phyloP scores from a whole-genome alignment of 2,888 invertebrate species.

The Pollenia amentaria region DNA sequence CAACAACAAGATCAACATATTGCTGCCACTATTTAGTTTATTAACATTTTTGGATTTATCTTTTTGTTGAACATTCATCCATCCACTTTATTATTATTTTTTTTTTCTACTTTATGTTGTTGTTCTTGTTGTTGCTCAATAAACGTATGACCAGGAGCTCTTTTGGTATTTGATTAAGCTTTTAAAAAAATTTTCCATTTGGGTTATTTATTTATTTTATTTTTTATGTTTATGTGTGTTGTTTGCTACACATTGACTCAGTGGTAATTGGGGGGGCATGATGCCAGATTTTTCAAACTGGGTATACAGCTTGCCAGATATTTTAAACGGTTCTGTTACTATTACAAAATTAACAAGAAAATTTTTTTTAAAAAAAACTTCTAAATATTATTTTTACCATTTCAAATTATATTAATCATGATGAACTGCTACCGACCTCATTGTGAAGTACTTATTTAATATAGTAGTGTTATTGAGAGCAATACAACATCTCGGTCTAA shows the following conservation, averaged over 20 bases:
- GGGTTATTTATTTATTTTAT: constrained; percentile 38
- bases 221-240: not conserved
- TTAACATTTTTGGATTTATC: constrained; percentile 58
- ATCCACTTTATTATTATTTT: constrained; percentile 22
- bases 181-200: constrained; percentile 47
- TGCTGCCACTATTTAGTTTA: constrained; percentile 57
- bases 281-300: constrained; percentile 19
- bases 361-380: too few relatives aligned
- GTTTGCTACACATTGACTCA: constrained; percentile 13
- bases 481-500: too few relatives aligned
- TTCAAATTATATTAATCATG: too few relatives aligned
- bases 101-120: not conserved
- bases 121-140: not conserved
- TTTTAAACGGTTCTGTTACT: too few relatives aligned
- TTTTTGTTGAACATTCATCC: constrained; percentile 45
- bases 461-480: too few relatives aligned
- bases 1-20: constrained; percentile 47
- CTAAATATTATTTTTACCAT: too few relatives aligned
- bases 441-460: too few relatives aligned
- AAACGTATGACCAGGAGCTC: constrained; percentile 49
- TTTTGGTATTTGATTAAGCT: constrained; percentile 55
- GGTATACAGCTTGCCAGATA: too few relatives aligned
- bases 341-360: too few relatives aligned
- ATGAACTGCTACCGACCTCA: too few relatives aligned
- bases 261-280: not conserved